These are phyloP conservation scores for Tinamus guttatus DNA, from an alignment of 2,113 vertebrate genomes.

Conservation along the genomic window DNA sequence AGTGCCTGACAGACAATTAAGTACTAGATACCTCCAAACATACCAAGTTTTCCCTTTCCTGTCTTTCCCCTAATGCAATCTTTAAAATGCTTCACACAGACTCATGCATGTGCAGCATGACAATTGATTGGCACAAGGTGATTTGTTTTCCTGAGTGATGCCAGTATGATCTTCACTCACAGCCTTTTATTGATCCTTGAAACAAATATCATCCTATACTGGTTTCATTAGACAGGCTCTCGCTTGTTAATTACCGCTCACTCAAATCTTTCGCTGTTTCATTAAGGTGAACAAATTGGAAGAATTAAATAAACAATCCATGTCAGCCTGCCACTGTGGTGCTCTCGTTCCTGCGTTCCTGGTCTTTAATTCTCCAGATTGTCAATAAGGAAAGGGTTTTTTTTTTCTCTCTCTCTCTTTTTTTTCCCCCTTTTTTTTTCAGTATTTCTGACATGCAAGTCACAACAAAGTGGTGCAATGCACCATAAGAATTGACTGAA, in stretches of 20 bases:
- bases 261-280: constrained; percentile 90
- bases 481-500: constrained; percentile 44
- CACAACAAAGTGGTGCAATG: constrained; percentile 44
- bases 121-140: constrained; percentile 74
- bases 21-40: constrained; percentile 7
- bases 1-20: constrained; percentile 59
- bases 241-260: constrained; percentile 91
- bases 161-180: constrained; percentile 76
- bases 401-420: rapidly evolving
- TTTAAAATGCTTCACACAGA: constrained; percentile 47
- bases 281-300: constrained; percentile 91
- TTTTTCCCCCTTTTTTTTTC: not conserved
- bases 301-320: constrained; percentile 86
- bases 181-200: constrained; percentile 84
- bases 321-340: constrained; percentile 51
- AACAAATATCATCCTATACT: constrained; percentile 81
- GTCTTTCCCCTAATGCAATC: constrained; percentile 24
- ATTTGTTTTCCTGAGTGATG: constrained; percentile 83
- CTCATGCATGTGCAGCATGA: constrained; percentile 77
- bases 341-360: not conserved
- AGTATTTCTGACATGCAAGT: constrained; percentile 1
- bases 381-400: not conserved
- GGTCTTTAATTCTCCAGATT: constrained; percentile 55
- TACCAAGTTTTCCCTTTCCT: not conserved
- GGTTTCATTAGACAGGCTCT: constrained; percentile 84